Percentiles rank a stretch among this genome's conserved stretches.
These are phyloP conservation scores for Adelognathus sp. DNA, from an alignment of 2,888 invertebrate genomes.

Conservation along the genomic window DNA sequence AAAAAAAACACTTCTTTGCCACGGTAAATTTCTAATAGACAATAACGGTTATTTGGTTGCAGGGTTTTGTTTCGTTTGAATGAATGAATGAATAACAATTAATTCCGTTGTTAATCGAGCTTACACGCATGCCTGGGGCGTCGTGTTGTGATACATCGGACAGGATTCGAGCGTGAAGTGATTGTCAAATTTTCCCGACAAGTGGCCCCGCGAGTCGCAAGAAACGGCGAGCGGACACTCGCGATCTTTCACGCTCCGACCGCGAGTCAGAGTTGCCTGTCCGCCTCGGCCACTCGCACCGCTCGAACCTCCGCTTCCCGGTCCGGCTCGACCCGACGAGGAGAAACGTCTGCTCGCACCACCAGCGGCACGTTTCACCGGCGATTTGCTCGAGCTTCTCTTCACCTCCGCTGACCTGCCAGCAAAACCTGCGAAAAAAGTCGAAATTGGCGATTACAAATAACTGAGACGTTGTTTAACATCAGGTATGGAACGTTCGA, in stretches of 20 bases:
- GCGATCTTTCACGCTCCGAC: conserved; percentile 83
- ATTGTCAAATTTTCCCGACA: conserved; percentile 89
- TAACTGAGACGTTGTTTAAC: too few species aligned
- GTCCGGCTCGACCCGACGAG: conserved; percentile 72
- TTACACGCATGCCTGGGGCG: conserved; percentile 87
- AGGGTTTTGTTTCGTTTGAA: not conserved
- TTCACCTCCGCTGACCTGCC: conserved; percentile 74
- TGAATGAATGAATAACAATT: not conserved
- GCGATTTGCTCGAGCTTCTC: conserved; percentile 84
- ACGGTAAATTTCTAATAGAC: too few species aligned
- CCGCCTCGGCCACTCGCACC: conserved; percentile 66
- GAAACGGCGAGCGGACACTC: conserved; percentile 92
- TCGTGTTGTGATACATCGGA: conserved; percentile 94
- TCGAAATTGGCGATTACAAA: not conserved
- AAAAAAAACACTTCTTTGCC: too few species aligned
- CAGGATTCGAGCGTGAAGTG: conserved; percentile 97
- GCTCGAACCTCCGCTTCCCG: conserved; percentile 64
- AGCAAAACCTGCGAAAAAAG: not conserved
- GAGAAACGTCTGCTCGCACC: conserved; percentile 77
- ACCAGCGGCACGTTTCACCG: conserved; percentile 84
- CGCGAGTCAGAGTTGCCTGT: conserved; percentile 69
- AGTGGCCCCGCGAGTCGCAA: conserved; percentile 94
- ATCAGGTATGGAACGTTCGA: too few species aligned
- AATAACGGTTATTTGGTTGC: too few species aligned
- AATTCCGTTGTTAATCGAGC: conserved; percentile 34